A percentile compares a stretch with the other conserved stretches of the same genome.
Conservation (phyloP, 2,888 invertebrate species). For the Rhagophthalmus giganteus region DNA sequence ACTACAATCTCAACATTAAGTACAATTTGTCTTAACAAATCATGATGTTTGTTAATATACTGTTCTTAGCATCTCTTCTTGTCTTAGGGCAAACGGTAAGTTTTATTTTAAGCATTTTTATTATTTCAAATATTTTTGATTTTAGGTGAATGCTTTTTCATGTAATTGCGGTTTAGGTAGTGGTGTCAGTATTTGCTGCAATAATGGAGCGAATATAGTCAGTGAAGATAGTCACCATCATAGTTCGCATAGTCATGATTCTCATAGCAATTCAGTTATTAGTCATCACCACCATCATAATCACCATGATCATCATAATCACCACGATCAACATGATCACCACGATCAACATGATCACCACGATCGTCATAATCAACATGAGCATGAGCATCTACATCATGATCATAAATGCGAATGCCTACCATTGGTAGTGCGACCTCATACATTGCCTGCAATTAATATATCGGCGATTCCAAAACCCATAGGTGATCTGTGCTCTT, state of each 20-base stretch:
- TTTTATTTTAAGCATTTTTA: background rate
- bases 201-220: too few species aligned
- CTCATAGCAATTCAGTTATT: too few species aligned
- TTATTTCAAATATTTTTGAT: background rate
- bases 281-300: too few species aligned
- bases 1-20: too few species aligned
- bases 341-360: too few species aligned
- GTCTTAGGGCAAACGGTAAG: background rate
- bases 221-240: too few species aligned
- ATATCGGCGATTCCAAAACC: conserved; percentile 33
- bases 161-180: conserved; percentile 41
- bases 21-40: too few species aligned
- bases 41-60: background rate
- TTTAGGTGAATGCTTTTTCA: background rate
- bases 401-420: background rate
- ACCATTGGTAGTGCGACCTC: conserved; percentile 48
- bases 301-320: too few species aligned
- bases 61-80: background rate
- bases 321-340: too few species aligned
- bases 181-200: conserved; percentile 43
- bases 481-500: conserved; percentile 44
- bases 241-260: too few species aligned
- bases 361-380: too few species aligned
- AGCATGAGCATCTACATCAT: too few species aligned
- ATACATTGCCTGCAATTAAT: conserved; percentile 37